A percentile compares a stretch with the other conserved stretches of the same genome.
These are phyloP conservation scores for Trichogramma dendrolimi DNA, from an alignment of 2,888 invertebrate species.

Conservation along the genomic window DNA sequence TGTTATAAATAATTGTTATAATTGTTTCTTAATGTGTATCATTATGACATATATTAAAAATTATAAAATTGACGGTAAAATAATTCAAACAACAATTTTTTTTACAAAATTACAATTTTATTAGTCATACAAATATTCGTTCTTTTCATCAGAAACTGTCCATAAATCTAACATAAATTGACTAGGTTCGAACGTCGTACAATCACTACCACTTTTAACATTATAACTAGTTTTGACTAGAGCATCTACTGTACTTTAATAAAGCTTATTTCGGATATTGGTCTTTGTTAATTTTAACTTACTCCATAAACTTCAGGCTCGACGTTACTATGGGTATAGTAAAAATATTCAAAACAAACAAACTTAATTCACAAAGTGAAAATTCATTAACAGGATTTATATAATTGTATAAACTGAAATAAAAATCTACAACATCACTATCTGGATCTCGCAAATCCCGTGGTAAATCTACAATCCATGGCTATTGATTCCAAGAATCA, in stretches of 20 bases:
- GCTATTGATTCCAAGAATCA: background rate
- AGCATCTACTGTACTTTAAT: background rate
- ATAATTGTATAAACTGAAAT: background rate
- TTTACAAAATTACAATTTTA: no score
- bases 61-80: no score
- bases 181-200: no score
- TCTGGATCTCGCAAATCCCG: background rate
- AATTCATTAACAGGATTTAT: background rate
- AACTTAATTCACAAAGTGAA: background rate
- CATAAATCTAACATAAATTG: no score
- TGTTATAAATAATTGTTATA: no score
- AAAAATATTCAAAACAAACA: background rate
- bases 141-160: no score
- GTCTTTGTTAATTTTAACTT: background rate
- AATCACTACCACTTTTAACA: no score
- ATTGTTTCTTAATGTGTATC: no score
- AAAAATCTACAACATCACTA: background rate
- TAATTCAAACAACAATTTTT: no score
- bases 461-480: background rate
- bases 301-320: conserved; percentile 4
- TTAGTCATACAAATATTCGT: no score
- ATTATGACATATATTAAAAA: no score
- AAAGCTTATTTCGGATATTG: background rate
- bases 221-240: background rate
- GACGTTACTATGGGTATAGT: conserved; percentile 1